Conservation (phyloP, 2,113 vertebrate genomes). For the Hemiscyllium ocellatum region DNA sequence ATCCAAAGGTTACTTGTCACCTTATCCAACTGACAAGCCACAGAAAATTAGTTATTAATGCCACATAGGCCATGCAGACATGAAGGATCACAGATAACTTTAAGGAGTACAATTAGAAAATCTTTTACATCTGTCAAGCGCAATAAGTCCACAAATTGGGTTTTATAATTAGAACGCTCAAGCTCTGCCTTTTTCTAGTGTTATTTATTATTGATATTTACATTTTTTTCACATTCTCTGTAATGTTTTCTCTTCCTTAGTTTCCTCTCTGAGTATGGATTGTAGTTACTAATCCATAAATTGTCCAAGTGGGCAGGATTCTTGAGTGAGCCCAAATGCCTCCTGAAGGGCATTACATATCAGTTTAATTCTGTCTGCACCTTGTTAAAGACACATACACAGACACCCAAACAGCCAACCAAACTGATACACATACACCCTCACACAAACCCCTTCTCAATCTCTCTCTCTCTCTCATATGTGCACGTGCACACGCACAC, state of each 20-base stretch:
- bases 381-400: too few relatives aligned
- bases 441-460: too few relatives aligned
- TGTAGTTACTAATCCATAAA: background rate
- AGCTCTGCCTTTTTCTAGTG: background rate
- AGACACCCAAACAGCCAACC: too few relatives aligned
- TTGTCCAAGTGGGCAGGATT: background rate
- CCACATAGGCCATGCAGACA: background rate
- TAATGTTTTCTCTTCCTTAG: too few relatives aligned
- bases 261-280: background rate
- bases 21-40: background rate
- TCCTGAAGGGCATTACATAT: too few relatives aligned
- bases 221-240: too few relatives aligned
- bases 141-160: background rate
- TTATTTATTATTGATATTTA: too few relatives aligned
- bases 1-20: background rate
- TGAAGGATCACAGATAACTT: background rate
- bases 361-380: too few relatives aligned
- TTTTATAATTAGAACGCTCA: background rate
- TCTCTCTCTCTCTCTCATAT: too few relatives aligned
- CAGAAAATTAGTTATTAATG: background rate
- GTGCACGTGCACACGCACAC: too few relatives aligned
- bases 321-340: background rate
- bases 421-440: too few relatives aligned
- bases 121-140: background rate
- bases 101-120: background rate